Percentiles rank a stretch among this genome's conserved stretches.
Evolutionary conservation across 2,113 vertebrate genomes (phyloP).

Genomic region (Cichladusa arquata): DNA sequence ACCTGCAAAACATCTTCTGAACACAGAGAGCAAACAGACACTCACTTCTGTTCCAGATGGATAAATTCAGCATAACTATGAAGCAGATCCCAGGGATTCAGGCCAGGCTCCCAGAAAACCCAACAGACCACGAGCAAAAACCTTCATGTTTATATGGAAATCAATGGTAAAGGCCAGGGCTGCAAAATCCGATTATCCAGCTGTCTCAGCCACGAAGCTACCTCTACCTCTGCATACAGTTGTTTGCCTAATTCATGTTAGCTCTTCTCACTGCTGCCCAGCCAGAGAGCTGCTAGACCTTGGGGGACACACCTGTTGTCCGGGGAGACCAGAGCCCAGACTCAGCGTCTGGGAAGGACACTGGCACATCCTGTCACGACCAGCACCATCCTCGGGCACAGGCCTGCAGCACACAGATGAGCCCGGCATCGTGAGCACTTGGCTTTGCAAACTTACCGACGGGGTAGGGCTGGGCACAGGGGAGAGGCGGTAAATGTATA

Average conservation of each 20-base stretch:
- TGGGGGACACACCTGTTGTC: not conserved
- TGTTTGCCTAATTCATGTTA: accelerated
- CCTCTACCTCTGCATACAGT: accelerated
- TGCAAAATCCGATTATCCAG: not conserved
- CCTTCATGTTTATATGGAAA: not conserved
- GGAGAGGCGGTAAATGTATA: not conserved
- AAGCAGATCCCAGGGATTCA: not conserved
- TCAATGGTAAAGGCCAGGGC: accelerated
- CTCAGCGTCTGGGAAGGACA: accelerated
- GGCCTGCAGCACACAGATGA: accelerated
- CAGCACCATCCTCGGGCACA: accelerated
- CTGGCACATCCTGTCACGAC: accelerated
- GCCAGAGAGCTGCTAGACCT: not conserved
- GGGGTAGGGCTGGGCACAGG: accelerated
- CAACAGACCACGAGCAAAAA: accelerated
- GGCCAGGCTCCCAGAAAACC: not conserved
- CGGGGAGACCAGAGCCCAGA: no score
- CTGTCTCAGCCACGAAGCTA: accelerated
- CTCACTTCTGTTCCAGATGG: not conserved
- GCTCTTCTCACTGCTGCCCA: not conserved
- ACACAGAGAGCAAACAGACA: not conserved
- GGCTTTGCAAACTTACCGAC: not conserved
- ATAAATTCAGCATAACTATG: not conserved
- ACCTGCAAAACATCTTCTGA: not conserved
- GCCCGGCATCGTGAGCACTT: not conserved